Conservation (phyloP, 2,113 vertebrate species). For the human (Homo sapiens) region GRCh38 chr6:131399001-131399500, state of each 20-base stretch:
- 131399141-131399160: too few species aligned
- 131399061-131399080: too few species aligned
- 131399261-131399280: constrained; percentile 8
- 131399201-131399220: neutral
- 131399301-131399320: constrained; percentile 10
- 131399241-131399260: neutral
- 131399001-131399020: too few species aligned
- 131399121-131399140: too few species aligned
- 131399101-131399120: too few species aligned
- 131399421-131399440: neutral
- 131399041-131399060: too few species aligned
- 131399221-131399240: neutral
- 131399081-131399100: too few species aligned
- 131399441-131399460: neutral
- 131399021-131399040: too few species aligned
- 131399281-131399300: neutral
- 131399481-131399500: too few species aligned
- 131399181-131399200: neutral
- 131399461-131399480: neutral
- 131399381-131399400: neutral
- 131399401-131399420: neutral
- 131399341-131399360: constrained; percentile 40
- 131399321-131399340: constrained; percentile 22
- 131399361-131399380: neutral
- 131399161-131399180: neutral